Evolutionary conservation across 2,888 invertebrate species (phyloP).

Genomic region (Diaphora mendica): DNA sequence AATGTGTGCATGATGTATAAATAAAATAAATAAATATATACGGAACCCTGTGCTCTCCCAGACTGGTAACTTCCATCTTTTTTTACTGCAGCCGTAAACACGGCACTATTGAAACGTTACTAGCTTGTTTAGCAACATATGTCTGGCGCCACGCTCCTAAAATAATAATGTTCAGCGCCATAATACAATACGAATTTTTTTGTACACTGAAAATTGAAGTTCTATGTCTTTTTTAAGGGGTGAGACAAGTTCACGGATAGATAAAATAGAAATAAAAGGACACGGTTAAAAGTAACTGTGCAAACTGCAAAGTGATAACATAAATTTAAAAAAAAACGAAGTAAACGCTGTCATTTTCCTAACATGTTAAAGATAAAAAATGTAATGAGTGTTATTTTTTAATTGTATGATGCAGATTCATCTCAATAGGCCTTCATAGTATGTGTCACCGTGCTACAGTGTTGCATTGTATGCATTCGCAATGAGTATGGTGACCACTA

Average conservation of each 20-base stretch:
- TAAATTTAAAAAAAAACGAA: not conserved
- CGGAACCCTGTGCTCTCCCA: conserved; percentile 41
- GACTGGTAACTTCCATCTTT: conserved; percentile 43
- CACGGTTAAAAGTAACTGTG: not conserved
- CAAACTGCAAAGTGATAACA: not conserved
- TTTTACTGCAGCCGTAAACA: conserved; percentile 64
- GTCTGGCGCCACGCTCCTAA: conserved; percentile 80
- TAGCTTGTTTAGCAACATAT: conserved; percentile 71
- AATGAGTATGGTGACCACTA: too few species aligned
- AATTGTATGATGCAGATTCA: too few species aligned
- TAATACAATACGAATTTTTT: conserved; percentile 40
- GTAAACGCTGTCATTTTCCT: not conserved
- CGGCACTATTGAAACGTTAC: conserved; percentile 64
- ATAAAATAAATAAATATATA: conserved; percentile 20
- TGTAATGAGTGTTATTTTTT: not conserved
- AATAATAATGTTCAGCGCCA: conserved; percentile 68
- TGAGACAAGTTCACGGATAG: conserved; percentile 7
- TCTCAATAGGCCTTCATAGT: too few species aligned
- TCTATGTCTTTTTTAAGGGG: conserved; percentile 2
- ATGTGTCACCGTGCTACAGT: too few species aligned
- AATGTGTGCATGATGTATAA: not conserved
- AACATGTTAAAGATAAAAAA: not conserved
- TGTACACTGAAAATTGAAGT: conserved; percentile 19
- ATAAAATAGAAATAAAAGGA: not conserved
- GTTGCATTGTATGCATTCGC: too few species aligned